Percentiles rank a stretch among this genome's conserved stretches.
Conservation (phyloP, 2,113 vertebrate species). For the Podilymbus podiceps region DNA sequence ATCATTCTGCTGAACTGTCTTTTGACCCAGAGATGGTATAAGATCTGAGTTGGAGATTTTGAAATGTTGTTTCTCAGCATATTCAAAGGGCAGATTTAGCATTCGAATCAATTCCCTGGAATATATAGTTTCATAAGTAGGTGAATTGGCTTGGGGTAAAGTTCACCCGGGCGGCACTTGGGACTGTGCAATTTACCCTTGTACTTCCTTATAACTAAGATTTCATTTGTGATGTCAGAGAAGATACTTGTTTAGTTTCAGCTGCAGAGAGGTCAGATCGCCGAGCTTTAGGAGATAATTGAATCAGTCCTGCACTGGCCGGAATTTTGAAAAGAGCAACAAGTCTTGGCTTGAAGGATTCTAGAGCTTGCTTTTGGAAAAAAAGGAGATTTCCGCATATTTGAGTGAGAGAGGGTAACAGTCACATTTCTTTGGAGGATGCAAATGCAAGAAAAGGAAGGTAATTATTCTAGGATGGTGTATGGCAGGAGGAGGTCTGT, state of each 20-base stretch:
- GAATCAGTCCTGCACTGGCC: neutral
- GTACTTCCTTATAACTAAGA: neutral
- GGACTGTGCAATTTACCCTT: slow-evolving; percentile 18
- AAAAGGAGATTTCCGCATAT: neutral
- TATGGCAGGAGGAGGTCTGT: neutral
- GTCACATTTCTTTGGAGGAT: neutral
- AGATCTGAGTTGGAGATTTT: neutral
- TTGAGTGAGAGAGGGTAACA: neutral
- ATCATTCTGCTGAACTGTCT: neutral
- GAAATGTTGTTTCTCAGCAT: neutral
- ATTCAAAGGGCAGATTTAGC: slow-evolving; percentile 39
- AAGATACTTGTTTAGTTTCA: neutral
- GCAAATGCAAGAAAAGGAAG: neutral
- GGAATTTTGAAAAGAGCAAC: neutral
- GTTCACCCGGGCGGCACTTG: neutral
- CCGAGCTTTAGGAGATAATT: neutral
- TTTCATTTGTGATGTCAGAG: neutral
- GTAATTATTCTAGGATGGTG: too few species aligned
- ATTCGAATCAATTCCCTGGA: slow-evolving; percentile 7
- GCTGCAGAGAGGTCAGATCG: neutral
- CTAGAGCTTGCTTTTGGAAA: neutral
- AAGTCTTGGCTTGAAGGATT: neutral
- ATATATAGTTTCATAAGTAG: slow-evolving; percentile 35
- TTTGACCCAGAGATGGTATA: slow-evolving; percentile 12
- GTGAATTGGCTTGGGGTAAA: slow-evolving; percentile 30